These are phyloP conservation scores for Mizuhopecten yessoensis DNA, from an alignment of 1,140 invertebrate species.

Conservation along the genomic window DNA sequence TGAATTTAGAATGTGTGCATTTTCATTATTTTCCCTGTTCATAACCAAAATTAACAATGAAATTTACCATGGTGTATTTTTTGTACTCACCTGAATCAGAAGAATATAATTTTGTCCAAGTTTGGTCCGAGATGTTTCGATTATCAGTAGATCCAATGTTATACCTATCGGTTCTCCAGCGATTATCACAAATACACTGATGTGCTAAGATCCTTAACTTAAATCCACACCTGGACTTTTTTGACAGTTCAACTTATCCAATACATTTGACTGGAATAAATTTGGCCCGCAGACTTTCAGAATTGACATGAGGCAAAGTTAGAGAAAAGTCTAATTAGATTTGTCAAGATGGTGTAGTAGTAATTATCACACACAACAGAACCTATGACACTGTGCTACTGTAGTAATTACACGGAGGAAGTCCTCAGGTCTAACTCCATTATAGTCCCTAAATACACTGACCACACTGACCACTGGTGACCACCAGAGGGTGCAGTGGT, in stretches of 20 bases:
- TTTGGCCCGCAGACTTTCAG: neutral
- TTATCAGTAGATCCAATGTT: neutral
- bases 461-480: constrained; percentile 15
- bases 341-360: neutral
- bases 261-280: neutral
- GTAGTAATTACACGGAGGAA: neutral
- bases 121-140: neutral
- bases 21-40: too few relatives aligned
- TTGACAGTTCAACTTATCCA: neutral
- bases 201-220: neutral
- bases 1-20: too few relatives aligned
- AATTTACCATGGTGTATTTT: too few relatives aligned
- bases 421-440: neutral
- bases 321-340: neutral
- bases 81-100: neutral
- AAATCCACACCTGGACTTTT: neutral
- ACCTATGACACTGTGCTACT: neutral
- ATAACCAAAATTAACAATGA: too few relatives aligned
- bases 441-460: constrained; percentile 10
- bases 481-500: constrained; percentile 24
- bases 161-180: neutral
- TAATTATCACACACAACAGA: neutral
- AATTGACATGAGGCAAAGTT: neutral
- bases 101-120: neutral
- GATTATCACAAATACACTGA: neutral